phyloP scores from a whole-genome alignment of 2,113 vertebrate genomes.

The Gymnogyps californianus region DNA sequence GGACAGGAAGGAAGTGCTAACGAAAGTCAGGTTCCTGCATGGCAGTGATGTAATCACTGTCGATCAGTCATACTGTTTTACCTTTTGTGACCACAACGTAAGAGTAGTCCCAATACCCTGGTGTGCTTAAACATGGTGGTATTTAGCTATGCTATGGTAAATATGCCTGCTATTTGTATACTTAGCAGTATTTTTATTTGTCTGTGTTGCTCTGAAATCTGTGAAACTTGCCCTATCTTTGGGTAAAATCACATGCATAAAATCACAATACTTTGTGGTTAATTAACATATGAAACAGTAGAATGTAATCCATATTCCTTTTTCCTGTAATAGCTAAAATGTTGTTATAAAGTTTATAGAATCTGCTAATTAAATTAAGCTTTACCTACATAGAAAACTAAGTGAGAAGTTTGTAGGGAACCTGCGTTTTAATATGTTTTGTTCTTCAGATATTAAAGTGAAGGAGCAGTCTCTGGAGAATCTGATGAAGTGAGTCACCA shows the following conservation, averaged over 20 bases:
- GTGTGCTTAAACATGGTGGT: not conserved
- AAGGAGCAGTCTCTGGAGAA: constrained; percentile 97
- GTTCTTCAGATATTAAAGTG: constrained; percentile 89
- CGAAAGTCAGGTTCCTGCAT: not conserved
- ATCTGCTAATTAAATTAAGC: not conserved
- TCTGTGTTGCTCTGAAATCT: not conserved
- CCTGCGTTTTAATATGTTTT: not conserved
- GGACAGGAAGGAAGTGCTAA: constrained; percentile 51
- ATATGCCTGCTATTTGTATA: not conserved
- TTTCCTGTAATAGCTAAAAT: not conserved
- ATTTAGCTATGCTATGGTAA: not conserved
- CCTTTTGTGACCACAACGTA: not conserved
- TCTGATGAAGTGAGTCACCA: constrained; percentile 87
- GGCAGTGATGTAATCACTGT: not conserved
- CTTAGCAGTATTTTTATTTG: not conserved
- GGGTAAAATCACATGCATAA: not conserved
- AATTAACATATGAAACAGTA: not conserved
- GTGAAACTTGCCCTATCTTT: not conserved
- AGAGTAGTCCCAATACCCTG: not conserved
- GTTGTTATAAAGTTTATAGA: not conserved
- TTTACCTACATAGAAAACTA: not conserved
- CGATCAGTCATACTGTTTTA: not conserved
- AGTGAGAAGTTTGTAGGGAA: not conserved
- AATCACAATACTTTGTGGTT: not conserved
- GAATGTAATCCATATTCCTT: not conserved